Conservation (phyloP, 2,888 invertebrate species). For the Metopia argyrocephala region DNA sequence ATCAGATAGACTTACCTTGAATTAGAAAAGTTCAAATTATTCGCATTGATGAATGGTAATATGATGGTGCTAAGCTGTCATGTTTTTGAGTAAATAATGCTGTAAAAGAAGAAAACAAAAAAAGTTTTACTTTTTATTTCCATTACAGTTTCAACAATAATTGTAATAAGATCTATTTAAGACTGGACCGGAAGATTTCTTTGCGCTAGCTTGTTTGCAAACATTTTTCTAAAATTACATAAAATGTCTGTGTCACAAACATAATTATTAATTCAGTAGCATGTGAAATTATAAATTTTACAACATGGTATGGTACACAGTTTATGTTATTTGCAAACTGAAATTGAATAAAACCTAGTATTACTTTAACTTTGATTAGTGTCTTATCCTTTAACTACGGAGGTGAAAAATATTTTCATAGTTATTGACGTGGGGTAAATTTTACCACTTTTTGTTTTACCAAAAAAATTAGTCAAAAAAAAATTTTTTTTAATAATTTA, state of each 20-base stretch:
- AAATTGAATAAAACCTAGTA: too few species aligned
- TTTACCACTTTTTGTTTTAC: too few species aligned
- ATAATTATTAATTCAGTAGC: neutral
- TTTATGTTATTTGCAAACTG: too few species aligned
- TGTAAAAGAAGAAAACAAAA: slow-evolving; percentile 22
- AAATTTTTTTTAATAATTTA: too few species aligned
- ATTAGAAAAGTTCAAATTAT: slow-evolving; percentile 37
- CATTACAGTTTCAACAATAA: slow-evolving; percentile 8
- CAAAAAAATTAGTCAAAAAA: too few species aligned
- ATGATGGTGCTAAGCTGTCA: slow-evolving; percentile 38
- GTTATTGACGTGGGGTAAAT: too few species aligned
- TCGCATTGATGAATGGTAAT: slow-evolving; percentile 43
- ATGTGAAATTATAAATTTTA: neutral
- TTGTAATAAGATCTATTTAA: slow-evolving; percentile 38
- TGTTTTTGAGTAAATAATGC: slow-evolving; percentile 29
- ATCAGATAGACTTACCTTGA: slow-evolving; percentile 58
- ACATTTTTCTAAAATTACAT: slow-evolving; percentile 15
- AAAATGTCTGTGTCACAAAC: neutral
- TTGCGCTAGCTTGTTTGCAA: slow-evolving; percentile 10
- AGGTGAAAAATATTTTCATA: too few species aligned
- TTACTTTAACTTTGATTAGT: too few species aligned
- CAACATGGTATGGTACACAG: neutral
- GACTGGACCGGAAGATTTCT: slow-evolving; percentile 51
- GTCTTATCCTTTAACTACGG: too few species aligned
- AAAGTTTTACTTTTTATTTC: neutral